Percentiles rank a stretch among this genome's conserved stretches.
Evolutionary conservation across 1,140 invertebrate genomes (phyloP).

Genomic region (Sitophilus oryzae): DNA sequence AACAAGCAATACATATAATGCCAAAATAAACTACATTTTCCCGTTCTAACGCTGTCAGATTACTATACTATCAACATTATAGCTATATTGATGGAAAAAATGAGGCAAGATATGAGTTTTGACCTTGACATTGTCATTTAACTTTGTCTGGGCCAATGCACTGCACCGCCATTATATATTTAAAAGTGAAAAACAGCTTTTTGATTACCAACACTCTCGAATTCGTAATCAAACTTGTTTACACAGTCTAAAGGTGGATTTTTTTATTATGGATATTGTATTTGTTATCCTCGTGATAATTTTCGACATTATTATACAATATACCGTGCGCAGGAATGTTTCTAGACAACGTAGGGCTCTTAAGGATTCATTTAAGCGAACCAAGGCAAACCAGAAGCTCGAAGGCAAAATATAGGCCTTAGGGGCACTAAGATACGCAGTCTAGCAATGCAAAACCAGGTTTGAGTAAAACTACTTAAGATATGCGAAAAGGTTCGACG

Average conservation of each 20-base stretch:
- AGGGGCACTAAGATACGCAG: constrained; percentile 17
- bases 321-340: constrained; percentile 2
- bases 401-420: constrained; percentile 23
- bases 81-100: not conserved
- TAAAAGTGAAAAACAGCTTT: not conserved
- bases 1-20: too few relatives aligned
- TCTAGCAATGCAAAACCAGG: constrained; percentile 10
- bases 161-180: not conserved
- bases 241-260: not conserved
- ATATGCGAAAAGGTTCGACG: too few relatives aligned
- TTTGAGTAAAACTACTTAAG: not conserved
- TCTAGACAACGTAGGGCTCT: constrained; percentile 15
- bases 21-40: too few relatives aligned
- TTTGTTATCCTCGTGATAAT: not conserved
- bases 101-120: too few relatives aligned
- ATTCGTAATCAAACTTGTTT: not conserved
- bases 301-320: not conserved
- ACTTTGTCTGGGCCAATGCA: not conserved
- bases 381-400: constrained; percentile 20
- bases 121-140: not conserved
- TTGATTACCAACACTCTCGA: not conserved
- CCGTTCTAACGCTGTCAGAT: too few relatives aligned
- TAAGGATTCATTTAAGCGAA: constrained; percentile 15
- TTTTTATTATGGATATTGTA: not conserved
- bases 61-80: not conserved